Evolutionary conservation across 2,113 vertebrate genomes (phyloP).

Genomic region (Tretioscincus oriximinensis): DNA sequence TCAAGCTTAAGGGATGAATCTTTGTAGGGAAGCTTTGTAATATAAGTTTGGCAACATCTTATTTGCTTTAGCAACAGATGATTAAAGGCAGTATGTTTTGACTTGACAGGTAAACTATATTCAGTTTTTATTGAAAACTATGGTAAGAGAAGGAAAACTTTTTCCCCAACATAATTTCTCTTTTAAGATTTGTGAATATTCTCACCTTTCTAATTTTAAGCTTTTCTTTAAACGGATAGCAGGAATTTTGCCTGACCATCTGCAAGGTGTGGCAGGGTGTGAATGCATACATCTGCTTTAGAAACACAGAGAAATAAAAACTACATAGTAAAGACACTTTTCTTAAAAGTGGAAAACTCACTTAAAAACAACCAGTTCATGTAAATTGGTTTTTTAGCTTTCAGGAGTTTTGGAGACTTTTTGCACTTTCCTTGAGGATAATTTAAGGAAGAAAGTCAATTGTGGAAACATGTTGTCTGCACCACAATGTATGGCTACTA

Average conservation of each 20-base stretch:
- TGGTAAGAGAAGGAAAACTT: constrained; percentile 51
- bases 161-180: constrained; percentile 56
- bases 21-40: constrained; percentile 3
- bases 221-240: constrained; percentile 62
- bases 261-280: constrained; percentile 59
- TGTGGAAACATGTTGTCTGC: too few species aligned
- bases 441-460: background rate
- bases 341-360: constrained; percentile 49
- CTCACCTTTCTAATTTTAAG: constrained; percentile 66
- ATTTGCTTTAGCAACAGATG: constrained; percentile 54
- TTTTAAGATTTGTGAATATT: constrained; percentile 68
- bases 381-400: constrained; percentile 44
- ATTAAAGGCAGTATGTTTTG: constrained; percentile 65
- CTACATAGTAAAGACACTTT: background rate
- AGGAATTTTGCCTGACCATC: constrained; percentile 63
- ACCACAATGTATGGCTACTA: too few species aligned
- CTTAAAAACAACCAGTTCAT: constrained; percentile 36
- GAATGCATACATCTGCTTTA: constrained; percentile 51
- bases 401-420: background rate
- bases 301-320: constrained; percentile 49
- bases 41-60: constrained; percentile 25
- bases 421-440: background rate
- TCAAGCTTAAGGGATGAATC: background rate
- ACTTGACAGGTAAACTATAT: constrained; percentile 66
- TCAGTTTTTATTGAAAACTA: constrained; percentile 48